Evolutionary conservation across 2,113 vertebrate genomes (phyloP), one percentile per base, ranked within the genome.

Genomic region (Lagenorhynchus albirostris): DNA sequence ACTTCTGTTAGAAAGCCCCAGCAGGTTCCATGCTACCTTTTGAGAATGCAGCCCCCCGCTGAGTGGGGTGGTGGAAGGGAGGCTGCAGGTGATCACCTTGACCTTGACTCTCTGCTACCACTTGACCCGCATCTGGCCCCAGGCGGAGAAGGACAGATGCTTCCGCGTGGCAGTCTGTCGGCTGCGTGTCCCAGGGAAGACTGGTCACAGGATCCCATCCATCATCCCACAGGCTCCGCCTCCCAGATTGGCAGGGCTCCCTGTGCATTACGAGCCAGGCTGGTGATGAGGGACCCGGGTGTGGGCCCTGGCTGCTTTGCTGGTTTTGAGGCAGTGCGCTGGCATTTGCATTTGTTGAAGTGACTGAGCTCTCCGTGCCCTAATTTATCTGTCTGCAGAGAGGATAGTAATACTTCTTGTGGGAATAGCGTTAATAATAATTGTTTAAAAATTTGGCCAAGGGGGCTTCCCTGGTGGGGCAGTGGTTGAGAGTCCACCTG

Each of bases 101-200:
- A 29, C 31, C 18, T 77, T 36, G 70, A 26, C 29, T 70, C 17
- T 18, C 25, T 44, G 25, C 70, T 26, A 13, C 71, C 14, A 6
- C 85, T n/a, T n/a, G 23, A 68, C 36, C n/a, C 10, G 68, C 7
- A 1, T 2, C 55, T n/a, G 71, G 21, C 26, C 21, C 67, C 23
- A 68, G 47, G 38, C 33, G 18, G 1, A 25, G 41, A 53, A 62
- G n/a, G 31, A 31, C 63, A n/a, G 44, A n/a, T 71, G 67, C 18
- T n/a, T 1, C n/a, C 11, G 10, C 21, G 2, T 20, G 25, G 29
- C 20, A 0, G 10, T 67, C 33, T 55, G n/a, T 47, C 0, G 1
- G 63, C 58, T 38, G 31, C 0, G 0, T 21, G 26, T 53, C 62
- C 7, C 31, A 6, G 67, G 76, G 29, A 8, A 79, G 23, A 36